phyloP scores from a whole-genome alignment of 2,113 vertebrate species.

The Oriolus oriolus region DNA sequence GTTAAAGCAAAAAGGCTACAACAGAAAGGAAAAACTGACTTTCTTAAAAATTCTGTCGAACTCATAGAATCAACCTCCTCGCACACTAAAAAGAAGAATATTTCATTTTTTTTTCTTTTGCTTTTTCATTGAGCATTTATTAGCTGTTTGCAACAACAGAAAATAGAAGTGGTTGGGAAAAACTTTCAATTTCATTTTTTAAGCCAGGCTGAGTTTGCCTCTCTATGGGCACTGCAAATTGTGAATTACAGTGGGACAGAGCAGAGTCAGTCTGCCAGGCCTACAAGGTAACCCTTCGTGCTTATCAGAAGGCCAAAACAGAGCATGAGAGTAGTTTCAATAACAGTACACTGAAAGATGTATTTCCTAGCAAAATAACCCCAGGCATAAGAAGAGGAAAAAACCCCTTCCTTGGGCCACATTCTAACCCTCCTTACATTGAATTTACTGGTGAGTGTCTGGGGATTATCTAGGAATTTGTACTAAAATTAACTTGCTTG shows the following conservation, averaged over 20 bases:
- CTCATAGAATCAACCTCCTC: neutral
- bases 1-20: neutral
- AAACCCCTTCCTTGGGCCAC: neutral
- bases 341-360: neutral
- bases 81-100: neutral
- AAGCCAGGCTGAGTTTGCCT: neutral
- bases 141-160: neutral
- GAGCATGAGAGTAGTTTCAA: neutral
- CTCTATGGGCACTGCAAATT: neutral
- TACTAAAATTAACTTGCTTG: constrained; percentile 1
- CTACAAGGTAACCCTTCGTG: neutral
- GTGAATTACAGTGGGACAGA: neutral
- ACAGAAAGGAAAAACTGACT: neutral
- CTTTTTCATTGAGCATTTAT: neutral
- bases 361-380: constrained; percentile 12
- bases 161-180: neutral
- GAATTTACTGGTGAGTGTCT: neutral
- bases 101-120: neutral
- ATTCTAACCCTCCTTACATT: neutral
- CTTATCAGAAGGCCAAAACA: neutral
- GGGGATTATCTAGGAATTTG: neutral
- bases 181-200: neutral
- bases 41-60: neutral
- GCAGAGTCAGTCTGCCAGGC: neutral
- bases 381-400: neutral